Conservation (phyloP, 2,888 invertebrate species). For the Onthophagus sagittarius region DNA sequence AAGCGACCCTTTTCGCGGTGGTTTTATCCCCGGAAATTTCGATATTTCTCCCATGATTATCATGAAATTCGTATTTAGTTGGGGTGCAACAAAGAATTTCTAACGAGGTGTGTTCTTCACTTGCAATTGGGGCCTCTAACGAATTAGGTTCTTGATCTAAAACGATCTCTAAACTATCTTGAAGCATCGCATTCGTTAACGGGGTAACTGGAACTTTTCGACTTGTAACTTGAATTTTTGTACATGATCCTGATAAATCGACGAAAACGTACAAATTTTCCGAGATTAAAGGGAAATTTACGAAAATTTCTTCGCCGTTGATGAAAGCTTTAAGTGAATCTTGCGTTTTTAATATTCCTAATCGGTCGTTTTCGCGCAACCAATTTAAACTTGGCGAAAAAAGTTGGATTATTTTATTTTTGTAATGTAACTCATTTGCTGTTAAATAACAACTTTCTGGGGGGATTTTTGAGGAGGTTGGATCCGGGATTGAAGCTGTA, state of each 20-base stretch:
- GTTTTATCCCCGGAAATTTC: constrained; percentile 61
- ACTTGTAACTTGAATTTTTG: constrained; percentile 71
- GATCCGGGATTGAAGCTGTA: constrained; percentile 57
- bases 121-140: constrained; percentile 22
- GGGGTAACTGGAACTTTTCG: constrained; percentile 55
- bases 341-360: constrained; percentile 69
- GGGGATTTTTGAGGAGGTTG: constrained; percentile 63
- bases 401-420: constrained; percentile 61
- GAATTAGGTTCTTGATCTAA: constrained; percentile 46
- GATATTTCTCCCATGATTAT: constrained; percentile 81
- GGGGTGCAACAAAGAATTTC: constrained; percentile 15
- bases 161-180: constrained; percentile 61
- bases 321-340: constrained; percentile 71
- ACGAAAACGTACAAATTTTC: constrained; percentile 75
- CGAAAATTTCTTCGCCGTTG: constrained; percentile 71
- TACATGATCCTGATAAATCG: constrained; percentile 76
- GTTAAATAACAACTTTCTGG: constrained; percentile 68
- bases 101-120: constrained; percentile 22
- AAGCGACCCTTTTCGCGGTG: constrained; percentile 69
- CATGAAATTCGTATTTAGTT: constrained; percentile 65
- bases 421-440: constrained; percentile 68
- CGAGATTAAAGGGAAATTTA: constrained; percentile 37
- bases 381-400: constrained; percentile 75
- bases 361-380: constrained; percentile 73
- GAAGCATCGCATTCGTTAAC: constrained; percentile 50